Evolutionary conservation across 2,888 invertebrate species (phyloP).

Genomic region (Polyommatus icarus): DNA sequence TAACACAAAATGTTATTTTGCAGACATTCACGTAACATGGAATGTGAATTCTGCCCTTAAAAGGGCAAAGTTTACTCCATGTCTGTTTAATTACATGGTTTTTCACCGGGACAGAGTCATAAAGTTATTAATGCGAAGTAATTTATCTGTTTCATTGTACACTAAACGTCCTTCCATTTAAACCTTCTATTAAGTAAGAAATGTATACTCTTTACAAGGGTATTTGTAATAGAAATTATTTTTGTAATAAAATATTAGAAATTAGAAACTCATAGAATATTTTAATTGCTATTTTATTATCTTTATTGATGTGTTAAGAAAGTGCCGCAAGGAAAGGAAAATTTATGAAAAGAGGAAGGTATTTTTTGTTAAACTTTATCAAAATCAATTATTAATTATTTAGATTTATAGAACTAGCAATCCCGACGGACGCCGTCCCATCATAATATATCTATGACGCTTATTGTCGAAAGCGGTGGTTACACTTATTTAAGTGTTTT

Average conservation of each 20-base stretch:
- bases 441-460: too few species aligned
- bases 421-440: too few species aligned
- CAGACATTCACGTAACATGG: slow-evolving; percentile 39
- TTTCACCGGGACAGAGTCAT: slow-evolving; percentile 45
- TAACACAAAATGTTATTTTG: slow-evolving; percentile 33
- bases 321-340: too few species aligned
- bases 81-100: slow-evolving; percentile 45
- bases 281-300: not conserved
- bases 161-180: slow-evolving; percentile 39
- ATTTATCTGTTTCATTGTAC: slow-evolving; percentile 44
- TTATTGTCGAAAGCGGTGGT: too few species aligned
- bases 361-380: too few species aligned
- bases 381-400: too few species aligned
- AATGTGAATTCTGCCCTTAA: slow-evolving; percentile 41
- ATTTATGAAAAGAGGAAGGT: too few species aligned
- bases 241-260: not conserved
- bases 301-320: too few species aligned
- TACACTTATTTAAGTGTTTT: too few species aligned
- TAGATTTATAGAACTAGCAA: too few species aligned
- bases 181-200: slow-evolving; percentile 31
- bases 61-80: slow-evolving; percentile 43
- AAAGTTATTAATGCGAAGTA: slow-evolving; percentile 45
- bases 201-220: not conserved
- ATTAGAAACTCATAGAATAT: not conserved
- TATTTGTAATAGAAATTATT: not conserved